These are phyloP conservation scores for Pollenia amentaria DNA, from an alignment of 2,888 invertebrate genomes.

Conservation along the genomic window DNA sequence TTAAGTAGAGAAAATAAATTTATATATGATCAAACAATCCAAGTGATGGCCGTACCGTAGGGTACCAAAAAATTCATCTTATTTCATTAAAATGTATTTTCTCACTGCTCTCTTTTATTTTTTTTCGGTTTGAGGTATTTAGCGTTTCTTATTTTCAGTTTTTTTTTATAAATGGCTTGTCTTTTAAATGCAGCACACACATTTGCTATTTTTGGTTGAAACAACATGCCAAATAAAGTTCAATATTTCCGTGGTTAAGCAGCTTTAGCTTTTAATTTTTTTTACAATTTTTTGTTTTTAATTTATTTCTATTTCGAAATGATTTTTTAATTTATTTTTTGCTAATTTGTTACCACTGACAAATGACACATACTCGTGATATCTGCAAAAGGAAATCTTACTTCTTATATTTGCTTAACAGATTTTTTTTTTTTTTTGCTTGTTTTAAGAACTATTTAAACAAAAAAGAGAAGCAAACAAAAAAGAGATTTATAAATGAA, in stretches of 20 bases:
- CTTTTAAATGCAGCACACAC: slow-evolving; percentile 33
- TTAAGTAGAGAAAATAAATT: too few relatives aligned
- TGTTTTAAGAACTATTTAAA: slow-evolving; percentile 3
- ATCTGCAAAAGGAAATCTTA: slow-evolving; percentile 13
- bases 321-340: slow-evolving; percentile 12
- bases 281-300: background rate
- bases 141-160: background rate
- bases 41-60: background rate
- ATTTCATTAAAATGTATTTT: background rate
- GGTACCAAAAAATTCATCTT: background rate
- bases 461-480: background rate
- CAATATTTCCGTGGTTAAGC: slow-evolving; percentile 65
- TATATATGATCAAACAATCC: too few relatives aligned
- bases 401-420: background rate
- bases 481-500: slow-evolving; percentile 27
- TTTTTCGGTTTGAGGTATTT: background rate
- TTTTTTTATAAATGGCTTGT: slow-evolving; percentile 11
- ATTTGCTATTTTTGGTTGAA: slow-evolving; percentile 54
- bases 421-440: slow-evolving; percentile 5
- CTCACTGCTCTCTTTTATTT: background rate
- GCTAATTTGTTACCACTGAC: slow-evolving; percentile 25
- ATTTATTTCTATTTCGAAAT: slow-evolving; percentile 32
- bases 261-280: slow-evolving; percentile 45
- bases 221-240: slow-evolving; percentile 62
- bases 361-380: slow-evolving; percentile 45